These are phyloP conservation scores for Mythimna lalbum DNA, from an alignment of 2,888 invertebrate species.

Conservation along the genomic window DNA sequence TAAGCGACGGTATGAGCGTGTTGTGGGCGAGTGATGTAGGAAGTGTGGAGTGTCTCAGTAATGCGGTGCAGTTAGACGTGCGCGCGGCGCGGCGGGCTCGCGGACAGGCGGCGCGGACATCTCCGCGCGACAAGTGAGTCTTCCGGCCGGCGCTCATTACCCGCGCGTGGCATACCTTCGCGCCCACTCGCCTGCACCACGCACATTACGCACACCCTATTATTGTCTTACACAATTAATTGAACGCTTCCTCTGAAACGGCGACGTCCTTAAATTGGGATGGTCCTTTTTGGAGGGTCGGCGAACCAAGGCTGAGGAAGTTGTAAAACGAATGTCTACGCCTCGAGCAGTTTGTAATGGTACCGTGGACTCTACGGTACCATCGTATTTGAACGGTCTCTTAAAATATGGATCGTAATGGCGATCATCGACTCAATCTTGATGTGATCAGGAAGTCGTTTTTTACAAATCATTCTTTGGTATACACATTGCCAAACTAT, in stretches of 20 bases:
- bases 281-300: slow-evolving; percentile 25
- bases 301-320: slow-evolving; percentile 22
- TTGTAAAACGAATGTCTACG: slow-evolving; percentile 2
- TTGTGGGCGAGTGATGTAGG: slow-evolving; percentile 20
- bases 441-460: not conserved
- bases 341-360: not conserved
- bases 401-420: not conserved
- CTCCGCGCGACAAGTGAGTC: slow-evolving; percentile 70
- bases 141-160: slow-evolving; percentile 68
- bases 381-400: not conserved
- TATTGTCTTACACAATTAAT: slow-evolving; percentile 67
- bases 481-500: no score
- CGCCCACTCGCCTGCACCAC: slow-evolving; percentile 65
- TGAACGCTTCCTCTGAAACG: slow-evolving; percentile 55
- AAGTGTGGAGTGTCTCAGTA: slow-evolving; percentile 24
- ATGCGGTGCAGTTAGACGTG: slow-evolving; percentile 39
- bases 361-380: not conserved
- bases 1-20: slow-evolving; percentile 1
- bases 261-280: slow-evolving; percentile 43
- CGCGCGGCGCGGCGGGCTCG: slow-evolving; percentile 30
- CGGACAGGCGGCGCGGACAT: slow-evolving; percentile 55
- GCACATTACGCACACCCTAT: slow-evolving; percentile 56
- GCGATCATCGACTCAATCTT: not conserved
- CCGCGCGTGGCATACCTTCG: slow-evolving; percentile 67
- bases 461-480: not conserved